Conservation (phyloP, 2,888 invertebrate genomes). For the Apodemia zela region DNA sequence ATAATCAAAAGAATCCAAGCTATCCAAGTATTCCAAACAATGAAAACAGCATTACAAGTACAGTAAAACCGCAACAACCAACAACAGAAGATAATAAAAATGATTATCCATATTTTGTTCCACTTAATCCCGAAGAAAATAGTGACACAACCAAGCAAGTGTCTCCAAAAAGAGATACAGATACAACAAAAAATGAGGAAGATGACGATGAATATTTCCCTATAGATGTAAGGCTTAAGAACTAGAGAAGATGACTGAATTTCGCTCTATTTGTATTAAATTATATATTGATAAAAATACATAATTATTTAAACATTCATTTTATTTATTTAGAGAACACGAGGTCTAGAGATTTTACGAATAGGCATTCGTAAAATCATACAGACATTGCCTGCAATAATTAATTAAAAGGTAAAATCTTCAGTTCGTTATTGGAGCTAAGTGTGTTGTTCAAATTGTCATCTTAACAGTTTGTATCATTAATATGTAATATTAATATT, state of each 20-base stretch:
- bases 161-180: constrained; percentile 58
- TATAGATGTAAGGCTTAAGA: constrained; percentile 57
- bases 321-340: constrained; percentile 9
- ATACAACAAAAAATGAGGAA: constrained; percentile 39
- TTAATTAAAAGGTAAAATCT: too few species aligned
- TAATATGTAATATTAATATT: too few species aligned
- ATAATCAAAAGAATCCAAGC: constrained; percentile 15
- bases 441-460: too few species aligned
- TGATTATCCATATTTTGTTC: constrained; percentile 53
- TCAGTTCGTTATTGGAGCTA: too few species aligned
- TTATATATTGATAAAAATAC: background rate
- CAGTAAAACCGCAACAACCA: constrained; percentile 27
- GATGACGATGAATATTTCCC: constrained; percentile 45
- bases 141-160: constrained; percentile 50
- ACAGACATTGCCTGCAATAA: too few species aligned
- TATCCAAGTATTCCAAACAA: constrained; percentile 25
- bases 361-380: too few species aligned
- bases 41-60: constrained; percentile 7
- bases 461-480: too few species aligned
- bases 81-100: constrained; percentile 46
- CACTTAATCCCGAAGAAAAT: constrained; percentile 43
- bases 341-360: too few species aligned
- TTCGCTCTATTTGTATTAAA: constrained; percentile 14
- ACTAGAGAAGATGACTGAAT: constrained; percentile 35
- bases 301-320: background rate